Conservation (phyloP, 2,113 vertebrate genomes). For the Hemicordylus capensis region DNA sequence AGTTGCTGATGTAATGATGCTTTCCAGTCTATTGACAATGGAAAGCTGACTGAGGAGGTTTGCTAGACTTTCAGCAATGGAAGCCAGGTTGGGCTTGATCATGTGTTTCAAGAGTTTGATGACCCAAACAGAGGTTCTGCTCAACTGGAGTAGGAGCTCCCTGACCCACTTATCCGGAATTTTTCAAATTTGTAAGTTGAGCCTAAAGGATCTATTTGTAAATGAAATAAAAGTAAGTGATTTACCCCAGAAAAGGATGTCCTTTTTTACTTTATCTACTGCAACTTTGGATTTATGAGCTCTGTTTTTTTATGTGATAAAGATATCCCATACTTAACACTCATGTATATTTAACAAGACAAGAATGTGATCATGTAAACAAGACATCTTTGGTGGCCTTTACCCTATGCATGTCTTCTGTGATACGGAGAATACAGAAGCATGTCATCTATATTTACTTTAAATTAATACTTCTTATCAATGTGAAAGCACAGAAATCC, state of each 20-base stretch:
- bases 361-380: not conserved
- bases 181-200: not conserved
- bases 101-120: too few species aligned
- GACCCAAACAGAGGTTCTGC: too few species aligned
- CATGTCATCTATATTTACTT: slow-evolving; percentile 43
- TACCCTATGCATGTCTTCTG: slow-evolving; percentile 12
- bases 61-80: too few species aligned
- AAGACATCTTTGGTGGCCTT: slow-evolving; percentile 18
- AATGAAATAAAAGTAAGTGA: not conserved
- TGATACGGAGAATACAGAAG: slow-evolving; percentile 40
- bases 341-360: slow-evolving; percentile 23
- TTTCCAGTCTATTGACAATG: too few species aligned
- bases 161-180: too few species aligned
- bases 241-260: not conserved
- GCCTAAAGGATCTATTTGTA: not conserved
- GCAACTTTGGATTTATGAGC: not conserved
- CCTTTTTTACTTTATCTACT: not conserved
- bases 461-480: slow-evolving; percentile 59
- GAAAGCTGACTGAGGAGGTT: too few species aligned
- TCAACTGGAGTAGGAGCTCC: too few species aligned
- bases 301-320: not conserved
- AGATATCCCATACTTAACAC: not conserved
- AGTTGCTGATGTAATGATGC: too few species aligned
- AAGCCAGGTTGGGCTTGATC: too few species aligned
- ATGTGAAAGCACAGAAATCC: slow-evolving; percentile 49